Evolutionary conservation across 2,797 vertebrate species (phyloP).

Genomic region (Crax fasciolata): DNA sequence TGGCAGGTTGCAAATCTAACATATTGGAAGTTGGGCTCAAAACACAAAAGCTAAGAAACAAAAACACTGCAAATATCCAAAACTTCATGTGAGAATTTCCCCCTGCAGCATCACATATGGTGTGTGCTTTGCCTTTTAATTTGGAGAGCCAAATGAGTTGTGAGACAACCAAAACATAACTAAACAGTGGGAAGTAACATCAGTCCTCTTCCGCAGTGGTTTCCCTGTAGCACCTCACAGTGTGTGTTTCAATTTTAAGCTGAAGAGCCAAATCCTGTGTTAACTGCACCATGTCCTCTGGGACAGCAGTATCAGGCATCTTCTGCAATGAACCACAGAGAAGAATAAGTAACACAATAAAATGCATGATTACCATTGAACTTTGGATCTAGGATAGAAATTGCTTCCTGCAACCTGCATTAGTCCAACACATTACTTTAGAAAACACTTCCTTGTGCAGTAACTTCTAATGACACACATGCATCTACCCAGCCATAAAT

Average conservation of each 20-base stretch:
- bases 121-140: constrained; percentile 8
- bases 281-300: not conserved
- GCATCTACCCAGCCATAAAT: constrained; percentile 6
- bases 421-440: not conserved
- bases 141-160: not conserved
- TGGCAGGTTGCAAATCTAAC: not conserved
- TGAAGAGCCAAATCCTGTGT: not conserved
- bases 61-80: not conserved
- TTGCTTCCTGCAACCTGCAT: constrained; percentile 37
- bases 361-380: constrained; percentile 34
- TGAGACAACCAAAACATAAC: not conserved
- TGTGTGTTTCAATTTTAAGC: not conserved
- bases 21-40: not conserved
- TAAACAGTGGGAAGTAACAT: not conserved
- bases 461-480: not conserved
- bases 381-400: constrained; percentile 33
- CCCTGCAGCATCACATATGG: constrained; percentile 14
- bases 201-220: not conserved
- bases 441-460: constrained; percentile 40
- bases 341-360: constrained; percentile 19
- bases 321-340: constrained; percentile 11
- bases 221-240: accelerated
- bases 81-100: not conserved
- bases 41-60: constrained; percentile 3
- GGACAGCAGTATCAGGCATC: not conserved